phyloP scores from a whole-genome alignment of 2,888 invertebrate genomes.

The Yponomeuta sedellus region DNA sequence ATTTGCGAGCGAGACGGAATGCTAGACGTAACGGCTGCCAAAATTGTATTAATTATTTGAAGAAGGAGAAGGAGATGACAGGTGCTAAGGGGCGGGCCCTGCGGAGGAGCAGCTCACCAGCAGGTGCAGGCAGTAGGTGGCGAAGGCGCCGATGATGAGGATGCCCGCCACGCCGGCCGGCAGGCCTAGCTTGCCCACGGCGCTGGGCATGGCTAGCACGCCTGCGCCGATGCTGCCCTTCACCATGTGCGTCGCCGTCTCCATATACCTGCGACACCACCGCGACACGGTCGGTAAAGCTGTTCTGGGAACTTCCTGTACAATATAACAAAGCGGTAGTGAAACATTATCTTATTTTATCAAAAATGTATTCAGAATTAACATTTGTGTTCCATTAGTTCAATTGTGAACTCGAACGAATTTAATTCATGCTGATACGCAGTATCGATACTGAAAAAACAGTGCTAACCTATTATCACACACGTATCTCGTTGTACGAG shows the following conservation, averaged over 20 bases:
- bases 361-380: no score
- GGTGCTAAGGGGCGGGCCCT: not conserved
- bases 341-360: no score
- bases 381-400: no score
- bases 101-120: not conserved
- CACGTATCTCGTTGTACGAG: no score
- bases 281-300: no score
- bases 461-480: no score
- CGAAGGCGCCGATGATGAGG: constrained; percentile 78
- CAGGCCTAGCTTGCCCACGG: constrained; percentile 72
- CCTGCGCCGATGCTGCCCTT: constrained; percentile 97
- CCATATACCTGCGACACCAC: constrained; percentile 81
- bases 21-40: not conserved
- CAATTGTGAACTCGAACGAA: no score
- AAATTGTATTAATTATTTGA: no score
- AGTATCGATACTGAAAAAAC: no score
- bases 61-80: not conserved
- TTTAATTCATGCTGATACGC: no score
- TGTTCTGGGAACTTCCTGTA: no score
- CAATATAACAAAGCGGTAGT: no score
- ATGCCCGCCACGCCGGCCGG: constrained; percentile 78
- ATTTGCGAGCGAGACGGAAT: not conserved
- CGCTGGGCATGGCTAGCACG: constrained; percentile 91
- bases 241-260: constrained; percentile 91
- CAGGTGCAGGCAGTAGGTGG: constrained; percentile 80